Base-by-base conservation (phyloP, 1,140 invertebrate genomes). In the Ceratina japonica region DNA sequence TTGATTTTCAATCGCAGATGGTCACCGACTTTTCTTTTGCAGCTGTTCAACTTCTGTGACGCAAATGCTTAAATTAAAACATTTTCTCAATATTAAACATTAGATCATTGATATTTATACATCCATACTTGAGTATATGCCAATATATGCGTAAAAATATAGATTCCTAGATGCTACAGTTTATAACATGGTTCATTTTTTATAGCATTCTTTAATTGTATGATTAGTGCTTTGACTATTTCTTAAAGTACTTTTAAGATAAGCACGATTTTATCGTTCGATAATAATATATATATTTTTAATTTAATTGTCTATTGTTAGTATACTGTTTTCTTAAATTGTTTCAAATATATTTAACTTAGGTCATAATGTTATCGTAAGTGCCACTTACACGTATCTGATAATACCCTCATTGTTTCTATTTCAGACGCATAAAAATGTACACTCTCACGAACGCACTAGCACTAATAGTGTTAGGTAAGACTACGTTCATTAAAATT, bases 371-470 rank as follows among this genome's bases (percentile, higher is more conserved):
- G 27, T 63, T 77, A 62, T 77, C 58, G 3, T 3, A 44, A 37
- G 4, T n/a, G 13, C 0, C 1, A 31, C 4, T 1, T 59, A 22
- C 16, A 61, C n/a, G 22, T 71, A 63, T 54, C 49, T 49, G 31
- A 71, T 0, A 64, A 72, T 72, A n/a, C 27, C 18, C 1, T 44
- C 10, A 54, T n/a, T 71, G 18, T 72, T 72, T 54, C 12, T 54
- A 27, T 78, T 78, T 5, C 31, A 78, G 75, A 20, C n/a, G 1
- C 12, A 20, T 54, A 37, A 78, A 72, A 15, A 78, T 78, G 75
- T 1, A 63, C 44, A 37, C 27, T 44, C 70, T 37, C 24, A 22
- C 24, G 20, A 31, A 1, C 3, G 10, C 27, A n/a, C 52, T 77
- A 4, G 12, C 12, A 3, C 15, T 71, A 15, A 1, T 77, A 37